These are phyloP conservation scores for Rallus crepitans DNA, from an alignment of 2,797 vertebrate genomes.

Conservation along the genomic window DNA sequence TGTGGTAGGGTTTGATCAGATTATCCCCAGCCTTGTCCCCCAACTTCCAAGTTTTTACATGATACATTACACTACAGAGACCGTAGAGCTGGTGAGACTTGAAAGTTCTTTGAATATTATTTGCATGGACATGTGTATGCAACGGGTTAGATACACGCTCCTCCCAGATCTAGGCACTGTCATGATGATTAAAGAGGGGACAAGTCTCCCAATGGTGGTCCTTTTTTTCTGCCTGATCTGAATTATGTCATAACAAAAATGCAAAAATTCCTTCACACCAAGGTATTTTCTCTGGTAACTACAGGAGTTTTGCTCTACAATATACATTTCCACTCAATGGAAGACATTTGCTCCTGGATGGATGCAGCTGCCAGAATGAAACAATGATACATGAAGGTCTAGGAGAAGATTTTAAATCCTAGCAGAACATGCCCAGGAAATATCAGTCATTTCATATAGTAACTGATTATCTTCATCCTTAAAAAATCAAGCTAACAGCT, in stretches of 20 bases:
- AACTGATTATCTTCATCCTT: conserved; percentile 72
- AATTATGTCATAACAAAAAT: background rate
- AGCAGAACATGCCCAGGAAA: conserved; percentile 67
- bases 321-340: background rate
- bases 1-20: accelerated
- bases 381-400: conserved; percentile 4
- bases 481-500: conserved; percentile 73
- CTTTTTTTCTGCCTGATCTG: background rate
- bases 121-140: accelerated
- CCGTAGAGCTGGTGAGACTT: background rate
- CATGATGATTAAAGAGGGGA: background rate
- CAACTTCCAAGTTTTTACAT: background rate
- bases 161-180: background rate
- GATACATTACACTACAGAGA: background rate
- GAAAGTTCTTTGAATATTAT: background rate
- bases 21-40: background rate
- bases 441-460: conserved; percentile 69
- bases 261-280: background rate
- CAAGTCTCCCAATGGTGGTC: accelerated
- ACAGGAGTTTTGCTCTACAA: background rate
- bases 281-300: background rate
- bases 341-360: background rate
- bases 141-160: background rate
- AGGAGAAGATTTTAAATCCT: conserved; percentile 43
- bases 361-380: conserved; percentile 28